Conservation (phyloP, 2,113 vertebrate genomes). For the Cyanistes caeruleus region DNA sequence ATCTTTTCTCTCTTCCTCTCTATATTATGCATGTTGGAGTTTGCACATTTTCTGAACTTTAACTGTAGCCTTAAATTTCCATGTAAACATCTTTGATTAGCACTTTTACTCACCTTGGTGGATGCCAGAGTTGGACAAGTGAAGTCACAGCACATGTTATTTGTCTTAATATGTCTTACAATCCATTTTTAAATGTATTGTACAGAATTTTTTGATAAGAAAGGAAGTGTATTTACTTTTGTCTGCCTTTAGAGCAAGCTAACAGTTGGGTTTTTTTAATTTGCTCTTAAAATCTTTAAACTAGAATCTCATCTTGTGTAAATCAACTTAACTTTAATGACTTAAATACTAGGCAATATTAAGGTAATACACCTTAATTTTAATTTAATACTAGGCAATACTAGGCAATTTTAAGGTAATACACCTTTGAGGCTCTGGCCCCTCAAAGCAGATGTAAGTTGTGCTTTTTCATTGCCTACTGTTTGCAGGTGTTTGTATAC, state of each 20-base stretch:
- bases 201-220: not conserved
- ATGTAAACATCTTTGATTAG: not conserved
- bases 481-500: not conserved
- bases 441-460: not conserved
- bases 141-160: not conserved
- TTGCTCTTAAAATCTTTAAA: not conserved
- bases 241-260: not conserved
- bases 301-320: not conserved
- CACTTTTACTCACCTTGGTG: not conserved
- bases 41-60: not conserved
- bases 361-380: not conserved
- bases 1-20: not conserved
- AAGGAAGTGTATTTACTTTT: not conserved
- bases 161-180: too few species aligned
- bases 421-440: not conserved
- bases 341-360: not conserved
- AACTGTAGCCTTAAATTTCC: not conserved
- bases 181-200: not conserved
- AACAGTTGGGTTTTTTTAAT: not conserved
- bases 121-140: not conserved
- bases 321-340: not conserved
- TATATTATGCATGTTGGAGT: not conserved
- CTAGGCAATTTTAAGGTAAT: not conserved
- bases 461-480: not conserved
- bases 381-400: too few species aligned